phyloP scores from a whole-genome alignment of 2,888 invertebrate species.

The Digitonthophagus gazella region DNA sequence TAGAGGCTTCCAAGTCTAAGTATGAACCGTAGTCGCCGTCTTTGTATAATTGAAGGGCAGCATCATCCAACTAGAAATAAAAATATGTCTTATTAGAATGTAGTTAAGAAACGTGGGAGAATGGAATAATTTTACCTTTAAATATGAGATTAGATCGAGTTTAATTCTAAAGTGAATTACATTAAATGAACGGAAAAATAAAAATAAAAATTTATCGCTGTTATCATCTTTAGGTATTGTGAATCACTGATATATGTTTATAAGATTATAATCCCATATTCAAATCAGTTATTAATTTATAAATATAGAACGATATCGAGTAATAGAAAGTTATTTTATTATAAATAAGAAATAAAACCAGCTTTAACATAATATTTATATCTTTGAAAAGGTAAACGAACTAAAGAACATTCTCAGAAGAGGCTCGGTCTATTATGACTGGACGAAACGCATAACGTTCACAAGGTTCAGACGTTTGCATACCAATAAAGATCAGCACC shows the following conservation, averaged over 20 bases:
- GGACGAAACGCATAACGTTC: constrained; percentile 11
- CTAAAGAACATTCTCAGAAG: constrained; percentile 7
- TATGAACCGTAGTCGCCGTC: constrained; percentile 97
- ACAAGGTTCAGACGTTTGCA: constrained; percentile 15
- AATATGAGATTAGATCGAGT: no score
- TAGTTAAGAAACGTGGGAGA: no score
- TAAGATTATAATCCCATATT: background rate
- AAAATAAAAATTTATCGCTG: background rate
- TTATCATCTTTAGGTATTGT: background rate
- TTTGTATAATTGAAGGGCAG: constrained; percentile 93
- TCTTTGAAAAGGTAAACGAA: constrained; percentile 12
- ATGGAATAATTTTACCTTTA: no score
- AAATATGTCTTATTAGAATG: no score
- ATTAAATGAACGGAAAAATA: no score
- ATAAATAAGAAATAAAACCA: background rate
- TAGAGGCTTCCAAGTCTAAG: constrained; percentile 93
- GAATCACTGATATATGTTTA: background rate
- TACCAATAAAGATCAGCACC: constrained; percentile 13
- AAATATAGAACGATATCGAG: background rate
- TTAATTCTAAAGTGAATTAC: no score
- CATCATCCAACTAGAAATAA: constrained; percentile 90
- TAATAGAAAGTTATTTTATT: background rate
- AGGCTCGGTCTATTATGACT: constrained; percentile 6
- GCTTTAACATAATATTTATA: background rate
- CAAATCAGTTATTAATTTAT: no score